Evolutionary conservation across 35 echinoderm and acorn worm genomes (phyloP).

Genomic region (Ophioderma brevispina): DNA sequence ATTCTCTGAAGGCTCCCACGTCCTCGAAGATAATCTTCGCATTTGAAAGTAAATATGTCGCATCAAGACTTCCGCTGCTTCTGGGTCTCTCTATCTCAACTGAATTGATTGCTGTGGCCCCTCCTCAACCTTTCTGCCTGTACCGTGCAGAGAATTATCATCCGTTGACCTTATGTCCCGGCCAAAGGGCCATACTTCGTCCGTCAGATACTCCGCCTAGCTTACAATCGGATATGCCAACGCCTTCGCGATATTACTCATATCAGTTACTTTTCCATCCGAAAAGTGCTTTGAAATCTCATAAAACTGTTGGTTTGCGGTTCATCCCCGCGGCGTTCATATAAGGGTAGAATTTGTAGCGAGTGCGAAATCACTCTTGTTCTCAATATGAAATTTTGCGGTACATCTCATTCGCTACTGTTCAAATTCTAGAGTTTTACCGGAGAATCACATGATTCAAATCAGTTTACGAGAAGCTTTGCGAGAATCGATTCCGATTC

Average conservation of each 20-base stretch:
- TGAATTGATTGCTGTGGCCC: conserved; percentile 11
- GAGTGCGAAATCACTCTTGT: no score
- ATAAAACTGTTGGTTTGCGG: conserved; percentile 28
- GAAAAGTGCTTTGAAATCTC: conserved; percentile 32
- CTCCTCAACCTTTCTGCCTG: conserved; percentile 17
- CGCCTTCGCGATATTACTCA: background rate
- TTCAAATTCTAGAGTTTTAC: no score
- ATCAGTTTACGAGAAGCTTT: no score
- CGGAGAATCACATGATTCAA: no score
- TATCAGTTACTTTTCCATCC: background rate
- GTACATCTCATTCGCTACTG: no score
- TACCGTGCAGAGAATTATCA: conserved; percentile 43
- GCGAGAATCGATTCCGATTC: no score
- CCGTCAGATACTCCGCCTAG: conserved; percentile 8
- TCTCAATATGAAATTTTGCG: no score
- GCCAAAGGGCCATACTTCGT: conserved; percentile 32
- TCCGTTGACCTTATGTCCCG: conserved; percentile 40
- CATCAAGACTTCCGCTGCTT: conserved; percentile 31
- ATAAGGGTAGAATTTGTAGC: no score
- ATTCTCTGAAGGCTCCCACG: background rate
- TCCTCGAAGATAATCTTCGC: conserved; percentile 37
- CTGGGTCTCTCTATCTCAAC: conserved; percentile 17
- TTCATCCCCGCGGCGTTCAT: background rate
- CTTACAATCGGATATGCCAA: conserved; percentile 5
- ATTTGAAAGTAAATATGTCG: conserved; percentile 20